These are phyloP conservation scores for Acanthis flammea DNA, from an alignment of 2,797 vertebrate genomes.

Conservation along the genomic window DNA sequence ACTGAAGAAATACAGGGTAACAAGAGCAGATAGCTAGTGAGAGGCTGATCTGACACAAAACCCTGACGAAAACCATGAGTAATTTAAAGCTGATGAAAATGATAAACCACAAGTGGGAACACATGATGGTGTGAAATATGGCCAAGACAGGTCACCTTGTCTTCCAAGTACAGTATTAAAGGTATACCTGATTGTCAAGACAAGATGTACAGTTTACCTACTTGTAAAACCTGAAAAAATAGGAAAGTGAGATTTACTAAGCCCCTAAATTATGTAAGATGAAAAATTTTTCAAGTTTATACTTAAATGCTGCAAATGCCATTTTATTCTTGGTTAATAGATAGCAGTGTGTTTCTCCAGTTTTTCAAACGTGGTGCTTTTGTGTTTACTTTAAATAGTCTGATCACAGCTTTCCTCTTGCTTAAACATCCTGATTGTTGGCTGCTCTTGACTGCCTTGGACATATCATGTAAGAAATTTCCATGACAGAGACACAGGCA, in stretches of 20 bases:
- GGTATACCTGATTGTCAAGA: neutral
- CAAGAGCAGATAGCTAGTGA: neutral
- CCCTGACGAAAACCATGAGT: neutral
- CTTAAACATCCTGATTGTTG: neutral
- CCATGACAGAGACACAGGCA: neutral
- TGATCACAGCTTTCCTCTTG: neutral
- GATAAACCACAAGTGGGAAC: neutral
- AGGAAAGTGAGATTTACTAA: neutral
- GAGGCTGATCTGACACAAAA: neutral
- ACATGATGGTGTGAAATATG: neutral
- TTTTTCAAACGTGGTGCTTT: neutral
- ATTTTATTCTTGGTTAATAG: neutral
- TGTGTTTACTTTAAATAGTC: neutral
- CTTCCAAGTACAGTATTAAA: neutral
- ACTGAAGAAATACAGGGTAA: neutral
- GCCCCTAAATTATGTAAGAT: neutral
- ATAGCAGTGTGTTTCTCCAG: neutral
- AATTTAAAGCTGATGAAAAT: conserved; percentile 3
- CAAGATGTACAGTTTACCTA: neutral
- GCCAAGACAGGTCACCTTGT: neutral
- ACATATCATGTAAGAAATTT: neutral
- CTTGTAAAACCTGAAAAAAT: neutral
- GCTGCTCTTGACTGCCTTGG: neutral
- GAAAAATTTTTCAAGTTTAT: neutral
- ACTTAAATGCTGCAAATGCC: neutral